Evolutionary conservation across 2,113 vertebrate species (phyloP).

Genomic region (Cyanoliseus patagonus): DNA sequence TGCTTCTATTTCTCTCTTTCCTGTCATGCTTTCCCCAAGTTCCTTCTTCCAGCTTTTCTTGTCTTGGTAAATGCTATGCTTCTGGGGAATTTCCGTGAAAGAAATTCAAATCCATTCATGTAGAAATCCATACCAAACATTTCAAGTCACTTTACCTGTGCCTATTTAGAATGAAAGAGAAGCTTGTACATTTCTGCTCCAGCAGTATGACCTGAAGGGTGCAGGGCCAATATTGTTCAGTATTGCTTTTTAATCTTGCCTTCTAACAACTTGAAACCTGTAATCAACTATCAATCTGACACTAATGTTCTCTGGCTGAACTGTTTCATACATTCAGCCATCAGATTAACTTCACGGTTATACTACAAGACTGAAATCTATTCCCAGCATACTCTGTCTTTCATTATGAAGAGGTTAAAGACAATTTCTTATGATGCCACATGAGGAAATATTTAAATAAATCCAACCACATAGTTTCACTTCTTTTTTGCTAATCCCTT

Average conservation of each 20-base stretch:
- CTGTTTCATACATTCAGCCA: neutral
- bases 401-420: neutral
- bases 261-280: neutral
- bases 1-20: neutral
- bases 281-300: neutral
- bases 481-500: neutral
- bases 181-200: neutral
- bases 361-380: neutral
- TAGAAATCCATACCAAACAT: neutral
- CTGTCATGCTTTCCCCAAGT: neutral
- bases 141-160: neutral
- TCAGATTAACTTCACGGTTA: neutral
- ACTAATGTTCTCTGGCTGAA: neutral
- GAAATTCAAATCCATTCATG: neutral
- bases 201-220: neutral
- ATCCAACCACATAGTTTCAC: neutral
- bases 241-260: neutral
- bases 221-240: neutral
- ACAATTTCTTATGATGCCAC: neutral
- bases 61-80: neutral
- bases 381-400: neutral
- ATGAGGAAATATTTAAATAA: neutral
- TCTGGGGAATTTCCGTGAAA: neutral
- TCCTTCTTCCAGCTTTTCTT: neutral
- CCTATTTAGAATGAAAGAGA: neutral